Base-by-base conservation (phyloP, 2,113 vertebrate species). In the Neodontobutis hainanensis region DNA sequence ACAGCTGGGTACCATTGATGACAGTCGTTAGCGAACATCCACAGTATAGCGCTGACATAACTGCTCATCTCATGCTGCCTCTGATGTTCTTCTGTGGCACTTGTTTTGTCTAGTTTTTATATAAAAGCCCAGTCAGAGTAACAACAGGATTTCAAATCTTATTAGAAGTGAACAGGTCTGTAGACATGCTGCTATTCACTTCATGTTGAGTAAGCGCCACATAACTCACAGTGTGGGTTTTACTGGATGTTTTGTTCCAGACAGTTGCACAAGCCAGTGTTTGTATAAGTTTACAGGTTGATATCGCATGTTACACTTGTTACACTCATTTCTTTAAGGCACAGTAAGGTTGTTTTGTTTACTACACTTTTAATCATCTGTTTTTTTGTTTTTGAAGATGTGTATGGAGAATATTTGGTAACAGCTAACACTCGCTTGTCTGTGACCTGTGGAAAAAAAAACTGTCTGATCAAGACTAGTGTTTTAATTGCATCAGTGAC, bases 61-160 rank as follows among this genome's bases (percentile, higher is more conserved):
- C 14, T 44, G 19, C 55, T 40, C 0, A 19, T 70, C 44, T 84
- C 76, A 71, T 62, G 78, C 72, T 68, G 73, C 67, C 63, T 73
- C 70, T 48, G 47, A 61, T 81, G 65, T 70, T 80, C 75, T 51
- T 46, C 53, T 60, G 44, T 58, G 65, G 46, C 70, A 70, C 32
- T 4, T 73, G 75, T 64, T 60, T 42, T 51, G 64, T 68, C 49
- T 80, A 80, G 70, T 83, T 79, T 85, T 81, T 48, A 71, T 67
- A 81, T 77, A 67, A 79, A 65, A 77, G 63, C 72, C 27, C 68
- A 61, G 77, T 69, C 40, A 38, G 60, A 35, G 42, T 67, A 71
- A 52, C 77, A 73, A 72, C 80, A 27, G 71, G 69, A 65, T 34
- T 47, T 48, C 68, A 64, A 69, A 46, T 50, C 53, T 69, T 68